These are phyloP conservation scores for Hoplostethus mediterraneus DNA, from an alignment of 2,797 vertebrate genomes.

Conservation along the genomic window DNA sequence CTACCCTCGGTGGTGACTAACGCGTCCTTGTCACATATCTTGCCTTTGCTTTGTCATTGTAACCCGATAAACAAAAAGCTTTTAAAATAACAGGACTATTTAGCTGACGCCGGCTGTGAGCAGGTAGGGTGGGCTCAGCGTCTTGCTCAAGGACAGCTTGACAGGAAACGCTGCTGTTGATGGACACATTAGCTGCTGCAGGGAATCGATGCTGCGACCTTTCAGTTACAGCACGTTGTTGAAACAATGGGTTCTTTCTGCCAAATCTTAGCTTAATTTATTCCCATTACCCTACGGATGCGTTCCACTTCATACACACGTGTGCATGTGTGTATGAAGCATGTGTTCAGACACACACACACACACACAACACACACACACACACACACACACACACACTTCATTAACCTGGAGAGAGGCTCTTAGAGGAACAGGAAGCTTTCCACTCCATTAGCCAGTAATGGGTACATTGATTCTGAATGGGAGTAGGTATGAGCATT, in stretches of 20 bases:
- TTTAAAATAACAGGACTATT: too few relatives aligned
- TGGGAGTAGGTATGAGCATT: conserved; percentile 26
- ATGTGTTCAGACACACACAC: background rate
- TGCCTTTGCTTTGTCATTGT: too few relatives aligned
- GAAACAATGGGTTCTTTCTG: conserved; percentile 40
- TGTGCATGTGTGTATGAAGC: too few relatives aligned
- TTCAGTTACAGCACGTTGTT: background rate
- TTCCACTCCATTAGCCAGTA: conserved; percentile 64
- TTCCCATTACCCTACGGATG: conserved; percentile 40
- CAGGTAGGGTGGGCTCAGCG: too few relatives aligned
- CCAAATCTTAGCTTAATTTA: conserved; percentile 45
- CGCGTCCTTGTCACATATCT: too few relatives aligned
- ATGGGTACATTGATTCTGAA: conserved; percentile 45
- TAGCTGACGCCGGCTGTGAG: too few relatives aligned
- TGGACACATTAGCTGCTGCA: too few relatives aligned
- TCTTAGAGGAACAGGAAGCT: conserved; percentile 53
- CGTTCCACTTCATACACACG: conserved; percentile 19
- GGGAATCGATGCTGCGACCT: too few relatives aligned
- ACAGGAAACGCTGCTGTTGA: too few relatives aligned
- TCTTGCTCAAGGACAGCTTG: too few relatives aligned
- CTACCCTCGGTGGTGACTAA: too few relatives aligned
- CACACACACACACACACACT: conserved; percentile 33
- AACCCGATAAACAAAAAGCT: too few relatives aligned
- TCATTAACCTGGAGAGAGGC: conserved; percentile 65
- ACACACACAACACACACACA: conserved; percentile 37